Base-by-base conservation (phyloP, 1,140 invertebrate genomes). In the Littorina saxatilis region DNA sequence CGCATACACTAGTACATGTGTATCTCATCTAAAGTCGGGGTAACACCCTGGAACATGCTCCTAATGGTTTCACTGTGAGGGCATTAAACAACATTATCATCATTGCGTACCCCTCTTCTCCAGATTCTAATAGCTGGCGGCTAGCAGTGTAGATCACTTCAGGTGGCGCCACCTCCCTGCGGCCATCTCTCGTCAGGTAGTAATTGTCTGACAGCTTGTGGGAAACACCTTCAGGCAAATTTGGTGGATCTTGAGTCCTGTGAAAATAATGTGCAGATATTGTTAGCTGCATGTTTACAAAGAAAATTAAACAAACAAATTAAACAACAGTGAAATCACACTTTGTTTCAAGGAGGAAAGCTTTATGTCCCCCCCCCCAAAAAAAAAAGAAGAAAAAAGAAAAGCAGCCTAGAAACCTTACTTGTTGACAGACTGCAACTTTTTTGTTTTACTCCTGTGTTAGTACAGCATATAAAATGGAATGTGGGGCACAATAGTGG, bases 181-280 rank as follows among this genome's bases (percentile, higher is more conserved):
- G 94, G 0, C 91, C 95, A 94, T 98, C 97, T 87, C 96, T 94
- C 1, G 92, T 92, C 86, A 93, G 96, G 87, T 98, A 98, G 88
- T 97, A 97, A 90, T 97, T 97, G 81, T 94, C 93, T 61, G 94
- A 94, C 66, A 95, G 94, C 92, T 95, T 95, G 90, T 96, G 95
- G 73, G 94, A 92, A 2, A 95, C 94, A 50, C 96, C 97, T 75
- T 94, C 95, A 23, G 96, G 96, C 40, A 98, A 85, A 66, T 94
- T 87, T 52, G 97, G 96, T 32, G 93, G 94, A 5, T 96, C 96
- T 88, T 96, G 96, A 52, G 95, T 87, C 74, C 89, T 96, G 85
- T 17, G 15, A 40, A 9, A 63, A 7, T 32, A 15, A 58, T 58
- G 23, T 5, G 23, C 4, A n/a, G 27, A 5, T 23, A 13, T 58